phyloP scores from a whole-genome alignment of 2,888 invertebrate genomes.

The Drosophila emarginata region DNA sequence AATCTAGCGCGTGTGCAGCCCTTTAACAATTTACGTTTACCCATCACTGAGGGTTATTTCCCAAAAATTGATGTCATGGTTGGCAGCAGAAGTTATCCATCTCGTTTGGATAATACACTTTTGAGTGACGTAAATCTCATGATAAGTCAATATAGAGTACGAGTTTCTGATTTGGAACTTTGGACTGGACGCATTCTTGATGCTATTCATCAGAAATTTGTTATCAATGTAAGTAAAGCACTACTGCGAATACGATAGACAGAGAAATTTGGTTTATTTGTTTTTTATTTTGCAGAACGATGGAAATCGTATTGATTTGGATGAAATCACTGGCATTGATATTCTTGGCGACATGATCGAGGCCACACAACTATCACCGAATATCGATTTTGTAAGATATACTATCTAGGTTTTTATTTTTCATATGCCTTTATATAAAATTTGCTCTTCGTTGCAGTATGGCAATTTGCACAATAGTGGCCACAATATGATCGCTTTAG shows the following conservation, averaged over 20 bases:
- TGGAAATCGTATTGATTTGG: slow-evolving; percentile 84
- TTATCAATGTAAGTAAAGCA: slow-evolving; percentile 68
- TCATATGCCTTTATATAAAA: too few species aligned
- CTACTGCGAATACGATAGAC: rapidly evolving
- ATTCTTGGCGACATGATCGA: slow-evolving; percentile 91
- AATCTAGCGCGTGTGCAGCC: slow-evolving; percentile 86
- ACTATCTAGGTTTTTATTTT: too few species aligned
- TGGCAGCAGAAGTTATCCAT: slow-evolving; percentile 89
- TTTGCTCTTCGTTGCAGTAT: slow-evolving; percentile 82
- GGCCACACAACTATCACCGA: slow-evolving; percentile 87
- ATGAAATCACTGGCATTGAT: slow-evolving; percentile 89
- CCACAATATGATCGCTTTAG: slow-evolving; percentile 89
- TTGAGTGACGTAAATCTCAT: slow-evolving; percentile 86
- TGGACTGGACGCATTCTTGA: slow-evolving; percentile 90
- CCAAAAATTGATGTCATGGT: slow-evolving; percentile 91
- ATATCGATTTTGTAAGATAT: slow-evolving; percentile 83
- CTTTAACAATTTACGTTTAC: slow-evolving; percentile 86
- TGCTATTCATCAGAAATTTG: slow-evolving; percentile 87
- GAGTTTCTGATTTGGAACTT: slow-evolving; percentile 88
- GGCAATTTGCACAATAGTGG: slow-evolving; percentile 89
- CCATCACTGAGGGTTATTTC: slow-evolving; percentile 91
- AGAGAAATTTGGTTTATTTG: background rate
- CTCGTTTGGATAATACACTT: slow-evolving; percentile 85
- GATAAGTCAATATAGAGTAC: slow-evolving; percentile 86
- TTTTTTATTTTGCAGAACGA: slow-evolving; percentile 83